Base-by-base conservation (phyloP, 2,888 invertebrate genomes). In the Stenodema calcarata region DNA sequence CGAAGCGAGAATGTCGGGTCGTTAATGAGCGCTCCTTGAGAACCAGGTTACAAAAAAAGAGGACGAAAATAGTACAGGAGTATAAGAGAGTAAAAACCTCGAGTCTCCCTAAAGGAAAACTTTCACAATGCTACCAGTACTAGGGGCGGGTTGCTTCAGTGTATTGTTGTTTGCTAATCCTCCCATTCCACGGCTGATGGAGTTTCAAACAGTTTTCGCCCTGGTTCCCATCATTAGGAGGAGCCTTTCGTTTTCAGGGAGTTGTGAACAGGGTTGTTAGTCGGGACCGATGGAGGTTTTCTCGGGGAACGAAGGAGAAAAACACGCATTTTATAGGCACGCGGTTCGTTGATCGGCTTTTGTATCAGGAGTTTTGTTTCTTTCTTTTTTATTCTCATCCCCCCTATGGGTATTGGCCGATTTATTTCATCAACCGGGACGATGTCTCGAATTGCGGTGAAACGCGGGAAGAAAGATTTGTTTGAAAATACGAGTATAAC, bases 141-240 rank as follows among this genome's bases (percentile, higher is more conserved):
- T 18, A 54, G 54, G 23, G 62, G 54, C 7, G 7, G 18, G 54
- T 18, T 14, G 54, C n/a, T 54, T 62, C 62, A 23, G 23, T 62
- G 27, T 62, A 62, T 62, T 62, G 62, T 62, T 62, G 62, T 62
- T 62, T 62, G 62, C 23, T 62, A 62, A 62, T 62, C 62, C 62
- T 62, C 62, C 62, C 62, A 62, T 62, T 62, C 62, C 62, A 62
- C 62, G 62, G 18, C 27, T 62, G 62, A 62, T 62, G 62, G 62
- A 62, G 62, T 62, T 62, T 62, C 62, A 62, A 62, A 62, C 23
- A 62, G 62, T 62, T 62, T 62, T 62, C 23, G 3, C 62, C 62
- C 62, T 62, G 62, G 62, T 62, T 62, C 62, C 62, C 62, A 62
- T 62, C 62, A 62, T 62, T 62, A 62, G 62, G n/a, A 62, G 62